Evolutionary conservation across 2,797 vertebrate species (phyloP), one percentile per base, ranked within the genome.

Genomic region (Microhierax caerulescens): DNA sequence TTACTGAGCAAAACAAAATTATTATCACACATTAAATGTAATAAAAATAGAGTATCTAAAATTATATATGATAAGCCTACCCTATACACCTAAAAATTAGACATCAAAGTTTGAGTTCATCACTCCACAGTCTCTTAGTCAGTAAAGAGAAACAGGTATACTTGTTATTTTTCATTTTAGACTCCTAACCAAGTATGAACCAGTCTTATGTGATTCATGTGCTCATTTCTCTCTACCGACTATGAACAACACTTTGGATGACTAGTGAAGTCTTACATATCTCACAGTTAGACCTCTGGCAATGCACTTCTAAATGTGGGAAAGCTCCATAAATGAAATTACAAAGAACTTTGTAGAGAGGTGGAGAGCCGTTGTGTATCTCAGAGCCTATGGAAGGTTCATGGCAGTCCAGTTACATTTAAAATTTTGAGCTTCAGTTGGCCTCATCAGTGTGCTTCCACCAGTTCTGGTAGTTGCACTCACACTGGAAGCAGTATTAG

Each of bases 351-450:
- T 64, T 61, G 11, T 41, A 87, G 45, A 59, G 25, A 59, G 10
- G 5, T 4, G 1, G 25, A 47, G n/a, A 78, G n/a, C 16, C 2
- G 0, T 28, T 37, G 23, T 9, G 13, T 53, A 21, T 32, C n/a
- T 69, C 36, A 22, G 56, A 86, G 15, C 17, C n/a, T 51, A 8
- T 3, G 3, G 18, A 85, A 88, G 25, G 36, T 75, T 72, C 10
- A 12, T 11, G 43, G 10, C 41, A 9, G 11, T 64, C 14, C 45
- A 61, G 27, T 19, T 30, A 32, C 13, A 20, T 5, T 5, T 21
- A 9, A 7, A 45, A 19, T 53, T 36, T 43, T 1, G 4, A 54
- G 39, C 13, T 85, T 67, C 25, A 37, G 9, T 7, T 15, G 21
- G 7, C 17, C 8, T 75, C 16, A 24, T 37, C n/a, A 60, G 7